Conservation (phyloP, 2,888 invertebrate genomes). For the Andrena trimmerana region DNA sequence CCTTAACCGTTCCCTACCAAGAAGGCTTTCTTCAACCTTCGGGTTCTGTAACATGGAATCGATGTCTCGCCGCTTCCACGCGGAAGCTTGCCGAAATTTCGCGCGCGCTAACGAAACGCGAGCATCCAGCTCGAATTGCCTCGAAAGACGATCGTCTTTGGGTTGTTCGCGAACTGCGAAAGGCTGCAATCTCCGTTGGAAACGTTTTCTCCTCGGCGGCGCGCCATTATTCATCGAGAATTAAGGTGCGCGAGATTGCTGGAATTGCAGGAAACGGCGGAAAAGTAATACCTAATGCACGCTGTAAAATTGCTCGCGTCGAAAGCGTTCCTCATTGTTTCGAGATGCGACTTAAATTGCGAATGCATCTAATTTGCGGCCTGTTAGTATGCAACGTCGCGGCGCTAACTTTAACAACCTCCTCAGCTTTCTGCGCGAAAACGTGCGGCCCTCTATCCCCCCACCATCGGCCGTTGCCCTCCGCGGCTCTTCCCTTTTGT, state of each 20-base stretch:
- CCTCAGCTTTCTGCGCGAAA: neutral
- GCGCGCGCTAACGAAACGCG: too few relatives aligned
- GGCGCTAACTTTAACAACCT: slow-evolving; percentile 43
- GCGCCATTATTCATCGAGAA: slow-evolving; percentile 41
- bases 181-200: slow-evolving; percentile 12
- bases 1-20: too few relatives aligned
- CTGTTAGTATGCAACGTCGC: slow-evolving; percentile 37
- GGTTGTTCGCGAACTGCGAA: neutral
- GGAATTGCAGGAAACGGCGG: slow-evolving; percentile 24
- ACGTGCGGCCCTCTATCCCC: neutral
- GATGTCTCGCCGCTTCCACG: too few relatives aligned
- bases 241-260: slow-evolving; percentile 29
- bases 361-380: slow-evolving; percentile 47
- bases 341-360: slow-evolving; percentile 47
- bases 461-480: neutral
- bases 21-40: too few relatives aligned
- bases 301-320: slow-evolving; percentile 19
- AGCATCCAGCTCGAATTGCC: neutral
- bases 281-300: slow-evolving; percentile 27
- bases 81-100: too few relatives aligned
- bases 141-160: neutral
- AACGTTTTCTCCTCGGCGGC: slow-evolving; percentile 9
- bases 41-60: too few relatives aligned
- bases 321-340: slow-evolving; percentile 27
- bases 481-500: slow-evolving; percentile 4